Evolutionary conservation across 2,113 vertebrate species (phyloP), one percentile per base, ranked within the genome.

Genomic region (Acrocephalus kingi): DNA sequence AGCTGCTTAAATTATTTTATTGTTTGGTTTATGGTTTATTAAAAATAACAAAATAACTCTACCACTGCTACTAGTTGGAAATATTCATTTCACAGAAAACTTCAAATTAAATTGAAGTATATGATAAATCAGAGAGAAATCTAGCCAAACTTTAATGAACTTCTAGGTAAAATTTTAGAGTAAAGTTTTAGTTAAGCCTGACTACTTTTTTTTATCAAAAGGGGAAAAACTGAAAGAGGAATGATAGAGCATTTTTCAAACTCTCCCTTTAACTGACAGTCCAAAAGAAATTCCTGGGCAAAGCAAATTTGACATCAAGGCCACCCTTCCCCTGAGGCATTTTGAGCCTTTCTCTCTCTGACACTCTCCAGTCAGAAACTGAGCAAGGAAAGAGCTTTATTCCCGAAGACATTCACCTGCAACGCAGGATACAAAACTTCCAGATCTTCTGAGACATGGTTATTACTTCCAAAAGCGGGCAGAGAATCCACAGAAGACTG

Each of bases 161-260:
- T 66, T 77, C 16, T 35, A 17, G 13, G 30, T 35, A 81, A 77
- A 66, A 37, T n/a, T n/a, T n/a, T n/a, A n/a, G n/a, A n/a, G n/a
- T n/a, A n/a, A n/a, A 81, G 33, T 54, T 66, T 73, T 18, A 75
- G 7, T 46, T 68, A 80, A 43, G 7, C 13, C 30, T 78, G 11
- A 59, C 22, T 83, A 19, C 1, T 74, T 51, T n/a, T n/a, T 59
- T 76, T 85, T 37, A 79, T 41, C 19, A 68, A 52, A 79, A 52
- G 6, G 8, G 6, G 10, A 30, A 81, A 56, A 87, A 16, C 1
- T 11, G 6, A 23, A 33, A 6, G 2, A 7, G 2, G 1, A 7
- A 15, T 18, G 3, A 21, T 37, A 33, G 13, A 82, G 10, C 16
- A 1, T 1, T 51, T 71, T 82, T 49, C 4, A 0, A 90, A 92